Evolutionary conservation across 2,888 invertebrate species (phyloP).

Genomic region (Zygaena filipendulae): DNA sequence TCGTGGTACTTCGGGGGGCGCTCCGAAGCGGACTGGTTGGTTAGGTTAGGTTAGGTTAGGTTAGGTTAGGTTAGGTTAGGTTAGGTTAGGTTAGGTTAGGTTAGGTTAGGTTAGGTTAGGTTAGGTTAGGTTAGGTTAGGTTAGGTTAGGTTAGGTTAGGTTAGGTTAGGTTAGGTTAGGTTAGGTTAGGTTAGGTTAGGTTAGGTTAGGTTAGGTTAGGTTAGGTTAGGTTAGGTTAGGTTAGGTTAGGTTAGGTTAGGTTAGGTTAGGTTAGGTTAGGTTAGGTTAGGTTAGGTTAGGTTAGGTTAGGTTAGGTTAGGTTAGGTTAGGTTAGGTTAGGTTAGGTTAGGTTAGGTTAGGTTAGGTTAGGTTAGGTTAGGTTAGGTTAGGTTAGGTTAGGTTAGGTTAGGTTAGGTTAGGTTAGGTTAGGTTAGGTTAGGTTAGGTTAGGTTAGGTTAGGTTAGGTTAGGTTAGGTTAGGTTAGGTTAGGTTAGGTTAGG

Average conservation of each 20-base stretch:
- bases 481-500: constrained; percentile 14
- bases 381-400: constrained; percentile 15
- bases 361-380: constrained; percentile 16
- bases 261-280: constrained; percentile 18
- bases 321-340: constrained; percentile 11
- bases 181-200: constrained; percentile 17
- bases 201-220: constrained; percentile 16
- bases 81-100: constrained; percentile 16
- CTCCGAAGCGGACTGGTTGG: constrained; percentile 11
- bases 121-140: constrained; percentile 16
- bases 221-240: constrained; percentile 16
- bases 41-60: constrained; percentile 13
- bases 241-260: constrained; percentile 15
- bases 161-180: constrained; percentile 16
- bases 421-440: constrained; percentile 13
- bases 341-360: constrained; percentile 13
- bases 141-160: constrained; percentile 14
- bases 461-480: constrained; percentile 13
- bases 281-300: constrained; percentile 17
- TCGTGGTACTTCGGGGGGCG: no score
- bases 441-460: constrained; percentile 12
- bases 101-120: constrained; percentile 13
- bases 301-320: constrained; percentile 16
- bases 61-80: constrained; percentile 14
- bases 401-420: constrained; percentile 14